A percentile compares a stretch with the other conserved stretches of the same genome.
Evolutionary conservation across 2,113 vertebrate genomes (phyloP).

Genomic region (Gallinago jamesoni): DNA sequence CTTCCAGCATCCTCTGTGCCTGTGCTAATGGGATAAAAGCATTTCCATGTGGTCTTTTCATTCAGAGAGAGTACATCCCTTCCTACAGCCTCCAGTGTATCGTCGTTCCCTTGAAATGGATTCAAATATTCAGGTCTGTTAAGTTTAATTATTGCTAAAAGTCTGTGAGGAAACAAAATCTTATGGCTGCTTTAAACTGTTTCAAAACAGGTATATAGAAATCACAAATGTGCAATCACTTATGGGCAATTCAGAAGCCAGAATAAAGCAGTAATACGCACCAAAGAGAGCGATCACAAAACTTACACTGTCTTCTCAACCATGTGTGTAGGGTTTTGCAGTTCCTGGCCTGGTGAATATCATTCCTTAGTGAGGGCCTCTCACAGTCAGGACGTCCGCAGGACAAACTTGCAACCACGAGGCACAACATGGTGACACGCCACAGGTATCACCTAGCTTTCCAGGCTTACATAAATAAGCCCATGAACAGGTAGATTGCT

Average conservation of each 20-base stretch:
- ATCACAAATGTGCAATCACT: neutral
- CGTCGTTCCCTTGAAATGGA: neutral
- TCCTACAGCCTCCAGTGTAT: neutral
- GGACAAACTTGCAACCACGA: fast-evolving
- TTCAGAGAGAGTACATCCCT: neutral
- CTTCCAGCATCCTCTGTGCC: neutral
- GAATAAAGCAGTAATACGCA: neutral
- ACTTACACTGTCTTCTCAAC: neutral
- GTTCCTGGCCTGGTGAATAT: neutral
- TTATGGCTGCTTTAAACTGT: neutral
- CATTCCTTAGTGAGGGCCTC: neutral
- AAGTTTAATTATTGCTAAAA: neutral
- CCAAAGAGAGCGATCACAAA: neutral
- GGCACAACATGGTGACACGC: fast-evolving
- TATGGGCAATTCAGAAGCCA: neutral
- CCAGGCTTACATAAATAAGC: neutral
- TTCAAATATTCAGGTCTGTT: neutral
- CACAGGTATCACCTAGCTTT: neutral
- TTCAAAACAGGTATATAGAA: neutral
- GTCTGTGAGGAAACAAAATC: neutral
- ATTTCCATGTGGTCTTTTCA: conserved; percentile 14
- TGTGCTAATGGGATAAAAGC: conserved; percentile 2
- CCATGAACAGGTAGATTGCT: neutral
- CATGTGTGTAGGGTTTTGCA: neutral
- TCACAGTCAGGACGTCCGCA: fast-evolving